Evolutionary conservation across 2,888 invertebrate genomes (phyloP), one percentile per base, ranked within the genome.

Genomic region (Tinea trinotella): DNA sequence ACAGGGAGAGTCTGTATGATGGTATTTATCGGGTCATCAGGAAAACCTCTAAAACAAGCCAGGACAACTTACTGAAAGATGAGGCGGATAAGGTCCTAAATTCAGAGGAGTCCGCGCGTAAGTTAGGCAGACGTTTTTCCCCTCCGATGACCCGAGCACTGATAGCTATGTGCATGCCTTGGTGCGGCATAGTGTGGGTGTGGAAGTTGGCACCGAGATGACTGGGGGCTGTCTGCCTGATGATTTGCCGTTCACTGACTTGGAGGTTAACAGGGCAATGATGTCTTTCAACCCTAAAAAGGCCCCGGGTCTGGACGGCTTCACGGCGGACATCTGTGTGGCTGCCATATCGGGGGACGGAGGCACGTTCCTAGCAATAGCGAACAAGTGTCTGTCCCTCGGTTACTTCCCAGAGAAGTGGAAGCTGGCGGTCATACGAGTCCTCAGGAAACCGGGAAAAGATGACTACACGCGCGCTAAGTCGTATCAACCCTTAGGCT

Each of bases 381-480:
- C 15, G 24, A 30, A 4, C 9, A 54, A 15, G 59, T 59, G 19
- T n/a, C n/a, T n/a, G n/a, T n/a, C n/a, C n/a, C n/a, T n/a, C n/a
- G n/a, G n/a, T n/a, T n/a, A n/a, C 13, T 17, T 40, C 13, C 17
- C 59, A 59, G 3, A 48, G 17, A n/a, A 3, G 9, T 61, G 59
- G 59, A 57, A 59, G 34, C 5, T 17, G 1, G 57, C 57, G 1
- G 35, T 30, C 4, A 58, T 61, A 3, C 36, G 34, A 5, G 12
- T 56, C 2, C 53, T 61, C 1, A 53, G 55, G 7, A 61, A 61
- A 19, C 52, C 57, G 1, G 56, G 44, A 5, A 57, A 55, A 34
- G 52, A 53, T 5, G 15, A 44, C 30, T 56, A 57, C 48, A 53
- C 19, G 4, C 24, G 5, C 1, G 50, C 57, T 1, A 56, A 56